Evolutionary conservation across 30 jellyfish, hydroid and myxozoan species (phyloP).

Genomic region (Sanderia malayensis): DNA sequence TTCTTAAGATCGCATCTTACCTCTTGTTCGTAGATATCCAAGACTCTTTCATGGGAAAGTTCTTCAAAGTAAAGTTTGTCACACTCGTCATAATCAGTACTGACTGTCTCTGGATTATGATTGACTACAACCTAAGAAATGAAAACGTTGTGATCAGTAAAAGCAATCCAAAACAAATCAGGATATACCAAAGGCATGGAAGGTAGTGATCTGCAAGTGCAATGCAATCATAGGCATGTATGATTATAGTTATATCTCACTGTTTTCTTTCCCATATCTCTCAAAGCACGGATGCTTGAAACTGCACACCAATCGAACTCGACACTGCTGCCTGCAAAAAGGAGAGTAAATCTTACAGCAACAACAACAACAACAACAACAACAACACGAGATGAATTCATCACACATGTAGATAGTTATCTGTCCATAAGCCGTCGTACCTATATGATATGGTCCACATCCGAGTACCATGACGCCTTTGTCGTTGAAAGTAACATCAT

Average conservation of each 20-base stretch:
- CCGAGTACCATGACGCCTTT: constrained; percentile 76
- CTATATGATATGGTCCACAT: constrained; percentile 80
- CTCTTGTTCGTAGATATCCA: constrained; percentile 72
- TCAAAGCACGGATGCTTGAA: constrained; percentile 49
- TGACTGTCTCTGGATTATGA: constrained; percentile 78
- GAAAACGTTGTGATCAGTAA: not conserved
- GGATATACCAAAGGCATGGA: too few species aligned
- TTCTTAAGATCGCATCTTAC: too few species aligned
- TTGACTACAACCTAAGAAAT: constrained; percentile 55
- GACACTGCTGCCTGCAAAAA: constrained; percentile 62
- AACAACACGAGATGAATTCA: too few species aligned
- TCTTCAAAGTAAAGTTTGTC: constrained; percentile 66
- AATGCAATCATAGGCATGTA: too few species aligned
- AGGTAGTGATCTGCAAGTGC: too few species aligned
- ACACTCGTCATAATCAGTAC: constrained; percentile 74
- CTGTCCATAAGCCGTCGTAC: too few species aligned
- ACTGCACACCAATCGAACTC: constrained; percentile 88
- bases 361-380: too few species aligned
- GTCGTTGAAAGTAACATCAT: constrained; percentile 52
- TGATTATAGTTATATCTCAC: too few species aligned
- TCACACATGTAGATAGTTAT: too few species aligned
- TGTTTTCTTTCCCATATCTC: constrained; percentile 57
- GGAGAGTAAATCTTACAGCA: not conserved
- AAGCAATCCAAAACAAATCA: too few species aligned
- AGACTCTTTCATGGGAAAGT: constrained; percentile 56